A percentile compares a stretch with the other conserved stretches of the same genome.
These are phyloP conservation scores for Pterois miles DNA, from an alignment of 2,797 vertebrate species.

Conservation along the genomic window DNA sequence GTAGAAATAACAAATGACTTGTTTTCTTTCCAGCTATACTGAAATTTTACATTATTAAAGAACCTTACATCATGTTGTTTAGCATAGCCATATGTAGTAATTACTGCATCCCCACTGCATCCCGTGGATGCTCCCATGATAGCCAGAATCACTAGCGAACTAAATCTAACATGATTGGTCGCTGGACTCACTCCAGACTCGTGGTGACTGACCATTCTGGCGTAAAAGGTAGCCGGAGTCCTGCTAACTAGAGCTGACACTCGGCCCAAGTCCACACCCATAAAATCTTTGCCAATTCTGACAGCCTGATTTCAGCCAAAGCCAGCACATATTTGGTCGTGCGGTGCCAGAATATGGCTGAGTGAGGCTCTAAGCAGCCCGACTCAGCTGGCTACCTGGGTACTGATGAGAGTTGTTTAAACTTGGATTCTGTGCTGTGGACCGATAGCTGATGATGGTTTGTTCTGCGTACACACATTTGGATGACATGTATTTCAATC, in stretches of 20 bases:
- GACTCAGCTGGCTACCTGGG: slow-evolving; percentile 57
- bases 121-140: neutral
- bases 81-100: neutral
- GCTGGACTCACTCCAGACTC: slow-evolving; percentile 31
- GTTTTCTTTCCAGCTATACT: neutral
- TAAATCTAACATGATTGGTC: slow-evolving; percentile 36
- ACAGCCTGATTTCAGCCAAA: slow-evolving; percentile 23
- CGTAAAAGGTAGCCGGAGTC: slow-evolving; percentile 34
- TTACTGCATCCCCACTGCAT: neutral
- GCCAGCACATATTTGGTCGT: slow-evolving; percentile 27
- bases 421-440: neutral
- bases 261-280: slow-evolving; percentile 36
- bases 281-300: slow-evolving; percentile 40
- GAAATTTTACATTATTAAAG: neutral
- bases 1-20: neutral
- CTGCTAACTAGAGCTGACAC: slow-evolving; percentile 37
- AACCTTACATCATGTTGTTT: neutral
- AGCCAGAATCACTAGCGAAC: slow-evolving; percentile 27
- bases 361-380: slow-evolving; percentile 36
- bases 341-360: slow-evolving; percentile 34
- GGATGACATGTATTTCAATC: neutral
- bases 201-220: slow-evolving; percentile 22
- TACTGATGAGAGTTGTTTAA: slow-evolving; percentile 32
- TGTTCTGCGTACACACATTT: neutral
- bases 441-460: neutral